Base-by-base conservation (phyloP, 2,113 vertebrate genomes). In the Clupea harengus region DNA sequence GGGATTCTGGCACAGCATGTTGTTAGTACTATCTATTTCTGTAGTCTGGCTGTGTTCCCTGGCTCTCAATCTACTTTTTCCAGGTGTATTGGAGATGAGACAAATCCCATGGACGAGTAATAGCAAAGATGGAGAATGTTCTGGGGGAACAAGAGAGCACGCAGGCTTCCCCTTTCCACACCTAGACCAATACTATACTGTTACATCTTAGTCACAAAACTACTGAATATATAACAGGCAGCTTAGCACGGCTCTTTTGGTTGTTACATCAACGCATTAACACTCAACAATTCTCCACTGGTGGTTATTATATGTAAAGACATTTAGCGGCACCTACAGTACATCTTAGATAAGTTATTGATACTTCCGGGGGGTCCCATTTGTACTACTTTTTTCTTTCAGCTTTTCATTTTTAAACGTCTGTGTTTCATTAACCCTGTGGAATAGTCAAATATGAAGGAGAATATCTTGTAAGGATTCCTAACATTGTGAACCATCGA, bases 21-120 rank as follows among this genome's bases (percentile, higher is more conserved):
- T 78, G 32, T 17, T 39, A 39, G 39, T 39, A 39, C 39, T 39
- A 78, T 78, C 72, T 78, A 78, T 78, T 78, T 78, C 17, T 39
- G 72, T 78, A 78, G 25, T 11, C 72, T 78, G 28, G 72, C 72
- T 17, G 25, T 78, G 72, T 78, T 78, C 72, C 72, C 72, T 78
- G 72, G 25, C 67, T 75, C 39, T 75, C 67, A 72, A 22, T 64
- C 22, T 8, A 64, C 22, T 64, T 64, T 64, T 75, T 75, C 32
- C 72, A 78, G 72, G 72, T 78, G 72, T 78, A 32, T 32, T 78
- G 11, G 72, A 78, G 72, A 28, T 78, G 72, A 78, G 72, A 13
- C 72, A 15, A 78, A 78, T 32, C 72, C 39, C 28, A 78, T 78
- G 72, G 72, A 78, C 5, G 28, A 78, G 28, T 15, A 17, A 15